Conservation (phyloP, 2,113 vertebrate species). For the Himantopus leucocephalus region DNA sequence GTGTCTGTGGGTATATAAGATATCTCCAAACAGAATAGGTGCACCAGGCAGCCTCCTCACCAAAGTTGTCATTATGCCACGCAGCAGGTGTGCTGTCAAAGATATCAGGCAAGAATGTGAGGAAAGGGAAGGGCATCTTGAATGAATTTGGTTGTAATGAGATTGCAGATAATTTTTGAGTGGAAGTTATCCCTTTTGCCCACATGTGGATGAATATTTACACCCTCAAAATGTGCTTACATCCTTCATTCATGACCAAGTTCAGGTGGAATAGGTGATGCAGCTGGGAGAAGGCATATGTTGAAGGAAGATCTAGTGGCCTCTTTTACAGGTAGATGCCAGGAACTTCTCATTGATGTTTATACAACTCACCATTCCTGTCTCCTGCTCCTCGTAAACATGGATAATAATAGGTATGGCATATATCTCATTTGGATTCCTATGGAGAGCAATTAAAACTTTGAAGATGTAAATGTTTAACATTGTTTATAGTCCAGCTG, state of each 20-base stretch:
- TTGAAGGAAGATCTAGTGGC: background rate
- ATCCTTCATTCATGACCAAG: background rate
- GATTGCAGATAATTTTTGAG: background rate
- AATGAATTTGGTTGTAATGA: background rate
- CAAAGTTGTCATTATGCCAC: background rate
- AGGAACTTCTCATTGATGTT: background rate
- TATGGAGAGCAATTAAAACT: slow-evolving; percentile 19
- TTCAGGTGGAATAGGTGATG: background rate
- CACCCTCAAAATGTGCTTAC: background rate
- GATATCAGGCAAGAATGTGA: background rate
- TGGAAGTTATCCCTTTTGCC: background rate
- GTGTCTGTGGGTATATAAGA: background rate
- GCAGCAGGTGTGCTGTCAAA: background rate
- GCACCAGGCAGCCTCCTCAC: background rate
- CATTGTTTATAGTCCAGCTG: background rate
- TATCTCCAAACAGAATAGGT: background rate
- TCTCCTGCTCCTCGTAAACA: background rate
- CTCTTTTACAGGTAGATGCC: background rate
- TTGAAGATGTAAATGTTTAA: slow-evolving; percentile 15
- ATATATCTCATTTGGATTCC: background rate
- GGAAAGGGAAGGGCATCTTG: background rate
- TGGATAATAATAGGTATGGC: slow-evolving; percentile 6
- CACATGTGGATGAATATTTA: background rate
- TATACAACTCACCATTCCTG: background rate
- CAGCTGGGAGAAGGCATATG: background rate